Evolutionary conservation across 2,888 invertebrate genomes (phyloP), one percentile per base, ranked within the genome.

Genomic region (Ennomos erosarius): DNA sequence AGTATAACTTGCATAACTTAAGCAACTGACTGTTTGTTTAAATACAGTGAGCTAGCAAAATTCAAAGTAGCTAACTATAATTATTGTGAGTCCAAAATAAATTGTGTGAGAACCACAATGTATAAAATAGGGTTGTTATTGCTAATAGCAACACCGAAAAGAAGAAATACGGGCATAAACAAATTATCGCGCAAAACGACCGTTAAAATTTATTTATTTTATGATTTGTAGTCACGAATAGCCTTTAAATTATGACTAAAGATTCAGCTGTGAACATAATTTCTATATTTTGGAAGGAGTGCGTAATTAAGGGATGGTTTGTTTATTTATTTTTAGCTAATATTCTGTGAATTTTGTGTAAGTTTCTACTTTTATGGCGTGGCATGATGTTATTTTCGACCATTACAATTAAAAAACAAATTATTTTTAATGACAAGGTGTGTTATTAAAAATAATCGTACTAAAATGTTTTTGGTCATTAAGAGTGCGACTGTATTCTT

Each of bases 201-300:
- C 62, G 71, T 75, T 67, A 69, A 73, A 51, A 71, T 75, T 68
- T 70, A 73, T 73, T 69, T 68, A 71, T 72, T 76, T 76, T 71
- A 79, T 70, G 73, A 67, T 61, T 59, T 66, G 59, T 55, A 66
- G 75, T 75, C 81, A 81, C 77, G 79, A 68, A 65, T 67, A 62
- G 62, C 16, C 46, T 38, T n/a, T 26, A 58, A 66, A 64, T 64
- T 62, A 57, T 59, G 55, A 37, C 56, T 44, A 44, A 58, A 56
- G 58, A 50, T 40, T 64, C 46, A 49, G 51, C 39, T 50, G 33
- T 42, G 40, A 51, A 55, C 55, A 58, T 54, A 39, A 54, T 57
- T 52, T 59, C 34, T 60, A 57, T 60, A 38, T 63, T 26, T 61
- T 58, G 11, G 56, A 48, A 36, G 39, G 48, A 51, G 53, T n/a